Evolutionary conservation across 1,140 invertebrate genomes (phyloP), one percentile per base, ranked within the genome.

Genomic region (Aporrectodea caliginosa): DNA sequence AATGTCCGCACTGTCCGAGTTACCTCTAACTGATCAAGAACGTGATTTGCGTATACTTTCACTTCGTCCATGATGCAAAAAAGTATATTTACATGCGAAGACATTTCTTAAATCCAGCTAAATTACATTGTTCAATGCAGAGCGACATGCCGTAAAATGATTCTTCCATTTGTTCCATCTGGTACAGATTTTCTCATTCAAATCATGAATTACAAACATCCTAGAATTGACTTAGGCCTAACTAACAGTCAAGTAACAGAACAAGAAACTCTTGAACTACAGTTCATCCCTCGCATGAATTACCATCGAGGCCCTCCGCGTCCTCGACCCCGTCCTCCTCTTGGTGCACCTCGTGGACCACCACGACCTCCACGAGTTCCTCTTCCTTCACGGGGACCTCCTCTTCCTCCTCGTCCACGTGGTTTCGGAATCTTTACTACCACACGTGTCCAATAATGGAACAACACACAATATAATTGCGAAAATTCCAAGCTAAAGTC

Each of bases 391-490:
- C 12, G 12, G 75, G 1, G 73, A 80, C 14, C 82, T 75, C 81
- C 71, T 75, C 79, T 58, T 58, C 77, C 72, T 75, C 84, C 84
- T n/a, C 84, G 69, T 35, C 83, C 80, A 78, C 80, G 72, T 0
- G 80, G 70, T 89, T 97, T 97, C 6, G 96, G 96, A 82, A 96
- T 95, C 84, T 99, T 98, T 88, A 99, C 98, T 84, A 99, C 95
- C 1, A 99, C 90, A 27, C 99, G 88, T 0, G 96, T 98, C 89
- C 99, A 33, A 99, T 89, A 85, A 99, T 96, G 84, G 94, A 98
- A 88, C 99, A 98, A 76, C 98, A 91, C 82, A 99, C 98, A 86
- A 99, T 99, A 87, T 99, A 99, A 34, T 87, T 98, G 84, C 98
- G 91, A 84, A 99, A 94, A 85, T 95, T 98, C 31, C 99, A 90